Conservation (phyloP, 2,797 vertebrate species). For the Pelochelys cantorii region DNA sequence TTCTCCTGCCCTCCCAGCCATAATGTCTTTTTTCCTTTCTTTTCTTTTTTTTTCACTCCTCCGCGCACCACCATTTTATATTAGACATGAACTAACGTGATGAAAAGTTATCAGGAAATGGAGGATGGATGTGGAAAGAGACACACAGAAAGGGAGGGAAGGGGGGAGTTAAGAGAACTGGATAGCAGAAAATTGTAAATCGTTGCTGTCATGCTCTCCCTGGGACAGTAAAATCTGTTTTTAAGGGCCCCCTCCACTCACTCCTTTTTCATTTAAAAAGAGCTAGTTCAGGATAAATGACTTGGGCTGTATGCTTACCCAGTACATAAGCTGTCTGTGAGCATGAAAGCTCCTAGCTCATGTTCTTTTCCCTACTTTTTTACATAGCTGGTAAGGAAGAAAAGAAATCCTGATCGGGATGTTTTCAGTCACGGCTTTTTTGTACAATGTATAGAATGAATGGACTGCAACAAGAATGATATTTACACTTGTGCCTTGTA, state of each 20-base stretch:
- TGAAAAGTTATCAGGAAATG: slow-evolving; percentile 89
- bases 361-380: slow-evolving; percentile 17
- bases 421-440: not conserved
- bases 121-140: slow-evolving; percentile 83
- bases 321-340: slow-evolving; percentile 7
- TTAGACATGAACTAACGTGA: slow-evolving; percentile 85
- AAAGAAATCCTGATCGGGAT: not conserved
- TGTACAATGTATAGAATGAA: not conserved
- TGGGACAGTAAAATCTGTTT: slow-evolving; percentile 84
- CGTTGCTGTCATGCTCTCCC: slow-evolving; percentile 76
- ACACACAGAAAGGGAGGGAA: slow-evolving; percentile 46
- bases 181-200: slow-evolving; percentile 75
- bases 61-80: slow-evolving; percentile 85
- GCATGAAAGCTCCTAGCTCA: not conserved
- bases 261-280: slow-evolving; percentile 35
- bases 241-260: not conserved
- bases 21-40: slow-evolving; percentile 64
- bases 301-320: slow-evolving; percentile 26
- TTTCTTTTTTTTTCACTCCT: slow-evolving; percentile 61
- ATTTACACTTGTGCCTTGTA: slow-evolving; percentile 22
- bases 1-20: slow-evolving; percentile 66
- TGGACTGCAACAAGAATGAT: not conserved
- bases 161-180: slow-evolving; percentile 65
- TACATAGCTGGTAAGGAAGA: slow-evolving; percentile 26
- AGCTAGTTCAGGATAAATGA: slow-evolving; percentile 54